Base-by-base conservation (phyloP, 1,140 invertebrate species). In the Pogonomyrmex californicus region DNA sequence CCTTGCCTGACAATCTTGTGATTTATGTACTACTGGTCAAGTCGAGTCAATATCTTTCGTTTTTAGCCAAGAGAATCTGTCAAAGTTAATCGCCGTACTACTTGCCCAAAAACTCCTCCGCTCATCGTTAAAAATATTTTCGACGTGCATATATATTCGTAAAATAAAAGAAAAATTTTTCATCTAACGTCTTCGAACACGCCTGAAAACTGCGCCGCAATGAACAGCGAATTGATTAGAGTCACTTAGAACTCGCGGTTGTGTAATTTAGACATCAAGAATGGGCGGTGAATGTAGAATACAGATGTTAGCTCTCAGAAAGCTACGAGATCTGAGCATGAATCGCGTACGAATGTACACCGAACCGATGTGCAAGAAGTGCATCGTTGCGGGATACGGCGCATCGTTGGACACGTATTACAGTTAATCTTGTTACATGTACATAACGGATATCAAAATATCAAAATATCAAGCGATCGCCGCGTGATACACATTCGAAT, bases 341-440 rank as follows among this genome's bases (percentile, higher is more conserved):
- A 83, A 65, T 76, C 44, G 56, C 0, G 23, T 71, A 62, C 66
- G n/a, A 58, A 76, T 76, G 76, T 75, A 60, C 85, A 88, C 38
- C 87, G 88, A 56, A 76, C 71, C 73, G 68, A 75, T 36, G 73
- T 23, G 62, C 76, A 75, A 54, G 47, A 68, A 7, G 23, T 10
- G 76, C 63, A 78, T 54, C n/a, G 51, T 54, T 85, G 70, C 71
- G 54, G 47, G 71, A 73, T 36, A 54, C 63, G 63, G 66, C 47
- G 62, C 68, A 85, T 81, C 88, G 14, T 23, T 30, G 14, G 44
- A 88, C 17, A 36, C 77, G 38, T 82, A 87, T 88, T 86, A 83
- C 82, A 75, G 90, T 90, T 90, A 86, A 91, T 90, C 87, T 77
- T 58, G 47, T 88, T 86, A 88, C n/a, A 14, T 44, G 68, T 65